These are phyloP conservation scores for Porites lobata DNA, from an alignment of 92 coral and sea anemone species.

Conservation along the genomic window DNA sequence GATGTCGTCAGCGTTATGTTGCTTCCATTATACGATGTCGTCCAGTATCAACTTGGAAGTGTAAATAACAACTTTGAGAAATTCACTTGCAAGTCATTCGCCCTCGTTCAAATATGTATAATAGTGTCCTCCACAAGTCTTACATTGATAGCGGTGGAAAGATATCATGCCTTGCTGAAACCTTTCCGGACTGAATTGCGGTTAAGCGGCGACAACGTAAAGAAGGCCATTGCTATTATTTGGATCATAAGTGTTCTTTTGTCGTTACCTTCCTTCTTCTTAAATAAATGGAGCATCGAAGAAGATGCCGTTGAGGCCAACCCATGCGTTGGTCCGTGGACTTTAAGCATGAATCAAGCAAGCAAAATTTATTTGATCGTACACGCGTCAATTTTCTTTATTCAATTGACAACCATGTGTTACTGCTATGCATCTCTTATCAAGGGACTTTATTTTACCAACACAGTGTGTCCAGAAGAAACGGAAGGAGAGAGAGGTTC, in stretches of 20 bases:
- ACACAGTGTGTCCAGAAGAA: neutral
- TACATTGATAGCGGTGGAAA: neutral
- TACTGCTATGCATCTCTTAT: constrained; percentile 16
- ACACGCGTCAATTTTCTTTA: neutral
- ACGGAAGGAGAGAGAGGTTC: neutral
- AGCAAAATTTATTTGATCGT: neutral
- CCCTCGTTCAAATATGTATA: neutral
- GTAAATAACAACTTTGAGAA: neutral
- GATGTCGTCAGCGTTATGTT: neutral
- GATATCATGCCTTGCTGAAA: neutral
- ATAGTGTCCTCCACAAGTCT: neutral
- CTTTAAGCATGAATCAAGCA: neutral
- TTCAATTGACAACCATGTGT: neutral
- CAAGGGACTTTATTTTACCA: constrained; percentile 11
- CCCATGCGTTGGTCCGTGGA: neutral
- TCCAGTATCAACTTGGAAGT: neutral
- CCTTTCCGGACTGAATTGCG: neutral
- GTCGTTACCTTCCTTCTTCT: neutral
- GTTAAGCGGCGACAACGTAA: neutral
- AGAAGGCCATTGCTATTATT: neutral
- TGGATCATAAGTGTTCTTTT: neutral
- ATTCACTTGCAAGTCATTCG: neutral
- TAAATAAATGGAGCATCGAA: neutral
- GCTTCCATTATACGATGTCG: neutral
- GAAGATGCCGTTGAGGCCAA: neutral